Evolutionary conservation across 2,797 vertebrate species (phyloP), one percentile per base, ranked within the genome.

Genomic region (Atherinosoma microstoma): DNA sequence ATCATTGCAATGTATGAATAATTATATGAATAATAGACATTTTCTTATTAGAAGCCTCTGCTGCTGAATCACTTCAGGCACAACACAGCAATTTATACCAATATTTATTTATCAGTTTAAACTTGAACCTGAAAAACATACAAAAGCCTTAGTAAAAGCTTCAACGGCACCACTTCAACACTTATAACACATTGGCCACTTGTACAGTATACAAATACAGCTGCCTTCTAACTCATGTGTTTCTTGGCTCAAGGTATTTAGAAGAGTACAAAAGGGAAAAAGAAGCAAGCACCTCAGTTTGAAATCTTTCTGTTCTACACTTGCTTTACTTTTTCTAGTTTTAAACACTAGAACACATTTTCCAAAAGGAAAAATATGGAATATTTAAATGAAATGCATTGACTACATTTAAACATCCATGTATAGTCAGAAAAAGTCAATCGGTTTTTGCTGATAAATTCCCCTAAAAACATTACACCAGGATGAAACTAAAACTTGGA

Each of bases 61-160:
- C 30, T 42, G 22, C 18, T 54, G 16, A 29, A 62, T 5, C 6
- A 1, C 32, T 40, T 16, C 0, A 67, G 15, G 9, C 51, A 67
- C 27, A 27, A 75, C 53, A 67, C 40, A 68, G 16, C 76, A 54
- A 54, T 84, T 64, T 87, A 84, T 81, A 85, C 22, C 54, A 84
- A 82, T 76, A 63, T 90, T 87, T 86, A 82, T 88, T 87, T 76
- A 79, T 85, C 5, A 74, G 62, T 86, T 79, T 4, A 79, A 83
- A 87, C 67, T 84, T 47, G 58, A 79, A 86, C 58, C 80, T 79
- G 79, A 75, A 77, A 90, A 91, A 87, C 84, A 90, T 87, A 92
- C 80, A 89, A 91, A 91, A 54, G 11, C 75, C 68, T 60, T 73
- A 34, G 22, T 73, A 84, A 93, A 87, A 56, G 57, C 66, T 70